Evolutionary conservation across 2,113 vertebrate genomes (phyloP).

Genomic region (Conger conger): DNA sequence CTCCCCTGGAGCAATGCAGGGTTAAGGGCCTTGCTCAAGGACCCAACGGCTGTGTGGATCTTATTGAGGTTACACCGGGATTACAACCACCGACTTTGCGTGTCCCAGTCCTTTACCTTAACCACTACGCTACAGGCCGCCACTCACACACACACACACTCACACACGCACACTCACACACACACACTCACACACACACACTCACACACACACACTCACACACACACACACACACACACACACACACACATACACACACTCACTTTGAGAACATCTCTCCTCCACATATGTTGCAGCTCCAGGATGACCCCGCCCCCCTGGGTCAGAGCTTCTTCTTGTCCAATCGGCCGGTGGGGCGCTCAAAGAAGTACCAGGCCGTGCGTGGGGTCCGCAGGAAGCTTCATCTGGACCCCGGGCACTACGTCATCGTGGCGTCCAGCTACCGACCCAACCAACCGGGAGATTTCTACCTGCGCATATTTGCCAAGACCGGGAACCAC

Average conservation of each 20-base stretch:
- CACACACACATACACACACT: background rate
- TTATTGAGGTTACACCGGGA: too few relatives aligned
- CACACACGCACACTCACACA: too few relatives aligned
- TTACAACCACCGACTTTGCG: too few relatives aligned
- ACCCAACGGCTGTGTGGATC: too few relatives aligned
- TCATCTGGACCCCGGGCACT: conserved; percentile 66
- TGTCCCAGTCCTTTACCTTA: too few relatives aligned
- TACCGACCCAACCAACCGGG: conserved; percentile 64
- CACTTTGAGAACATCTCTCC: background rate
- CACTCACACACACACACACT: too few relatives aligned
- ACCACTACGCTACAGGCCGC: too few relatives aligned
- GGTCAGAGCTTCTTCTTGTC: conserved; percentile 63
- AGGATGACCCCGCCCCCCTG: conserved; percentile 52
- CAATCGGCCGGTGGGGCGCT: conserved; percentile 57
- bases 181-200: too few relatives aligned
- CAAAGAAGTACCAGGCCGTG: conserved; percentile 62
- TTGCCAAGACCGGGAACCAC: conserved; percentile 71
- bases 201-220: too few relatives aligned
- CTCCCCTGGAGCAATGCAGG: too few relatives aligned
- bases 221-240: background rate
- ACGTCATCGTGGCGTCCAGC: conserved; percentile 67
- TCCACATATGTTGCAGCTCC: conserved; percentile 40
- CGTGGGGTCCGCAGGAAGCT: conserved; percentile 68
- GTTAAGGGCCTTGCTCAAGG: too few relatives aligned
- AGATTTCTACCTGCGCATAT: conserved; percentile 73